Evolutionary conservation across 2,888 invertebrate genomes (phyloP).

Genomic region (Drosophila conformis): DNA sequence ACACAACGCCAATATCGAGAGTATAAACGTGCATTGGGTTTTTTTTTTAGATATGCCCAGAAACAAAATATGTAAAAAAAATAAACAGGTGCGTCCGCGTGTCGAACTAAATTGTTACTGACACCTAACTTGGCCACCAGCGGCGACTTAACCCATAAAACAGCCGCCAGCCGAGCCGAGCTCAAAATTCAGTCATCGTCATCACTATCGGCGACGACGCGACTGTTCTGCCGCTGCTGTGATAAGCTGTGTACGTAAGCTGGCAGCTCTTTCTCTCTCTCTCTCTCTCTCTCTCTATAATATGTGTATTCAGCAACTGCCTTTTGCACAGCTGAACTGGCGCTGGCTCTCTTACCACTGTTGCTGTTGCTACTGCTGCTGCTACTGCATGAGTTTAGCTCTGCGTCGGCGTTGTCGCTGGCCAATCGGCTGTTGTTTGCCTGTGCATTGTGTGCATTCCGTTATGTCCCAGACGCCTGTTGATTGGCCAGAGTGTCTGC

Average conservation of each 20-base stretch:
- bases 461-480: slow-evolving; percentile 13
- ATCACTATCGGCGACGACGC: slow-evolving; percentile 33
- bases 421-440: slow-evolving; percentile 37
- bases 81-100: slow-evolving; percentile 79
- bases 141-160: slow-evolving; percentile 74
- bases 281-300: background rate
- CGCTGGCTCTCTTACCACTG: slow-evolving; percentile 26
- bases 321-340: slow-evolving; percentile 17
- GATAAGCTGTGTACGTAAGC: slow-evolving; percentile 34
- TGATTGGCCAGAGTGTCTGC: slow-evolving; percentile 37
- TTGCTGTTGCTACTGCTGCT: slow-evolving; percentile 1
- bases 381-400: slow-evolving; percentile 8
- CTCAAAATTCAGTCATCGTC: slow-evolving; percentile 47
- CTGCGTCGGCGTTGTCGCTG: slow-evolving; percentile 38
- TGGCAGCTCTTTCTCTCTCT: slow-evolving; percentile 6
- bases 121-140: slow-evolving; percentile 82
- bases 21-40: slow-evolving; percentile 20
- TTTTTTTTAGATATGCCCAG: slow-evolving; percentile 25
- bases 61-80: slow-evolving; percentile 57
- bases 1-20: slow-evolving; percentile 6
- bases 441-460: slow-evolving; percentile 29
- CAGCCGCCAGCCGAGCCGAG: slow-evolving; percentile 52
- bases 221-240: slow-evolving; percentile 4
- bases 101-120: slow-evolving; percentile 85
- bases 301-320: slow-evolving; percentile 52